Base-by-base conservation (phyloP, 2,888 invertebrate genomes). In the Aromia moschata region DNA sequence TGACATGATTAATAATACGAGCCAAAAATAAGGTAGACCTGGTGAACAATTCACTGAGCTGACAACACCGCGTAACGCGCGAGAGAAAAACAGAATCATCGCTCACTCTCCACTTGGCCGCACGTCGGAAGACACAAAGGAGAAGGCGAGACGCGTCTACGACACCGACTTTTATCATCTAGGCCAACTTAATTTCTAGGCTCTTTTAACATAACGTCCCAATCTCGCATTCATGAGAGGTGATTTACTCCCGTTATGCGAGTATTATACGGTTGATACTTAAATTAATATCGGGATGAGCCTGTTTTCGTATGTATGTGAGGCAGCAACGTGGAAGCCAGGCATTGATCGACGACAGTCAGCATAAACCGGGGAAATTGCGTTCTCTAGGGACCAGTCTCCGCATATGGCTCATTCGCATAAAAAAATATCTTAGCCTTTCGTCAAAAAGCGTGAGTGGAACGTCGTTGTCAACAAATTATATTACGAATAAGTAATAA, bases 191-290 rank as follows among this genome's bases (percentile, higher is more conserved):
- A 56, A 56, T 56, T 56, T 33, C 38, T 56, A 9, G 20, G 15
- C 41, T 49, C 18, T 47, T 49, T 56, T 49, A 56, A 43, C 56
- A 49, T 56, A 56, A 56, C 47, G 47, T 56, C 49, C 49, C 49
- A 49, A 46, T 56, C 41, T 40, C 31, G 56, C 43, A 56, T 56
- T 56, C 56, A 56, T 56, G 49, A 56, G 46, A 41, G 49, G 49
- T 49, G 46, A 56, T 56, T 49, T 56, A 56, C 40, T 49, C 41
- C 33, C 43, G 56, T 56, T 56, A 56, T 56, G 56, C 15, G 56
- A 30, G 56, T 36, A 56, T 46, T 46, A 56, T 56, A 49, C 49
- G 15, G 38, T 14, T 38, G 38, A 14, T 25, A 25, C 36, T 16
- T 38, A 49, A 36, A 36, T 43, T 25, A 25, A 11, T 47, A 11